Percentiles rank a stretch among this genome's conserved stretches.
Conservation (phyloP, 37 sponge, comb jelly and placozoan species). For the Crambe crambe region DNA sequence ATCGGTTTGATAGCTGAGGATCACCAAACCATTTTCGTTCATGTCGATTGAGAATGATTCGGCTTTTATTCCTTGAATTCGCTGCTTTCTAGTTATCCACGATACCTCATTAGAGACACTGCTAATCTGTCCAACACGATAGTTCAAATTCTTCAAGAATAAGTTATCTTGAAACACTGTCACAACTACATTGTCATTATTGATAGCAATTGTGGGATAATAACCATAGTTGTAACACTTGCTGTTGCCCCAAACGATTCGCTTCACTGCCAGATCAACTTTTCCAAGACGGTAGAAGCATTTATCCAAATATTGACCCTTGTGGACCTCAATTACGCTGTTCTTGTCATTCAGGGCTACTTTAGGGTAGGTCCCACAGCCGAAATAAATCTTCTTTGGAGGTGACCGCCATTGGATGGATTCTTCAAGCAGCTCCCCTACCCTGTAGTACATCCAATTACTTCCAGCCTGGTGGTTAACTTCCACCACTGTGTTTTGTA, state of each 20-base stretch:
- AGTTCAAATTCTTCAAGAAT: neutral
- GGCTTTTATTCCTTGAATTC: neutral
- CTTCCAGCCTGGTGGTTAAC: neutral
- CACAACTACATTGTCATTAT: neutral
- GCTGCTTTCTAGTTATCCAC: neutral
- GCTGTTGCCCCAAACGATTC: neutral
- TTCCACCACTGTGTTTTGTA: neutral
- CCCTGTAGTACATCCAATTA: neutral
- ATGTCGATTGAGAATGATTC: neutral
- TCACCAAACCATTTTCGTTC: neutral
- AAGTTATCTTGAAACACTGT: neutral
- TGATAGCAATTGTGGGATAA: neutral
- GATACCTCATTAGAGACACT: neutral
- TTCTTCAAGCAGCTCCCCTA: neutral
- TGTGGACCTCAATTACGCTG: neutral
- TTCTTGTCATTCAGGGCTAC: neutral
- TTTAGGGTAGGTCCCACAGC: neutral
- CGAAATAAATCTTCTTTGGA: neutral
- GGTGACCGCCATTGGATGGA: neutral
- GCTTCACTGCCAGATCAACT: neutral
- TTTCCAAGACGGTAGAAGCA: neutral
- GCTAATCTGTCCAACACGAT: neutral
- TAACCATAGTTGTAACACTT: neutral
- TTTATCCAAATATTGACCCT: neutral
- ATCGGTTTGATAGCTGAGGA: neutral